A percentile compares a stretch with the other conserved stretches of the same genome.
These are phyloP conservation scores for Catostylus mosaicus DNA, from an alignment of 30 jellyfish, hydroid and myxozoan species.

Conservation along the genomic window DNA sequence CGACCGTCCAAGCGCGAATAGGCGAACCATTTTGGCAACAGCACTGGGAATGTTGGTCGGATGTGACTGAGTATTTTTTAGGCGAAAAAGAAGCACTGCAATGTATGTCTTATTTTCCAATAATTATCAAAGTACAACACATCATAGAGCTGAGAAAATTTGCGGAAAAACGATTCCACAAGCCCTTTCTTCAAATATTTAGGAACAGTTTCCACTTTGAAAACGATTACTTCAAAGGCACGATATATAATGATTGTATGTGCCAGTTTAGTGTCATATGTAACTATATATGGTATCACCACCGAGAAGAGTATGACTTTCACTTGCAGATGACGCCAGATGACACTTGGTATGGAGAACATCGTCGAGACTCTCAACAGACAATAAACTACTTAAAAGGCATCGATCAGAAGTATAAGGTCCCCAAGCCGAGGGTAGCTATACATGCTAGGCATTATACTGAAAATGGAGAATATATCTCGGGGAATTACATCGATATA, in stretches of 20 bases:
- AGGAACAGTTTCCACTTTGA: conserved; percentile 15
- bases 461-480: conserved; percentile 16
- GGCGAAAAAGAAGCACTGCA: conserved; percentile 60
- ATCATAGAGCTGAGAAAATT: conserved; percentile 48
- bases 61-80: conserved; percentile 37
- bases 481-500: conserved; percentile 9
- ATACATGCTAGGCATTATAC: conserved; percentile 51
- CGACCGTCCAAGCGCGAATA: conserved; percentile 43
- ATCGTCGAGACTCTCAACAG: conserved; percentile 9
- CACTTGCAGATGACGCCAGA: conserved; percentile 50
- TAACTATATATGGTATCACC: conserved; percentile 47
- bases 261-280: conserved; percentile 55
- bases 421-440: conserved; percentile 45
- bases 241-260: conserved; percentile 29
- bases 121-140: conserved; percentile 56
- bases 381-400: conserved; percentile 2
- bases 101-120: conserved; percentile 72
- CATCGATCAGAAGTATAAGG: conserved; percentile 16
- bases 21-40: conserved; percentile 59
- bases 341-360: conserved; percentile 49
- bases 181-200: conserved; percentile 40
- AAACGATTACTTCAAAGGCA: conserved; percentile 16
- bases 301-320: conserved; percentile 49
- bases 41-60: conserved; percentile 60
- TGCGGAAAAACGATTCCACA: conserved; percentile 22